phyloP scores from a whole-genome alignment of 1,140 invertebrate genomes.

The Bombus confusus region DNA sequence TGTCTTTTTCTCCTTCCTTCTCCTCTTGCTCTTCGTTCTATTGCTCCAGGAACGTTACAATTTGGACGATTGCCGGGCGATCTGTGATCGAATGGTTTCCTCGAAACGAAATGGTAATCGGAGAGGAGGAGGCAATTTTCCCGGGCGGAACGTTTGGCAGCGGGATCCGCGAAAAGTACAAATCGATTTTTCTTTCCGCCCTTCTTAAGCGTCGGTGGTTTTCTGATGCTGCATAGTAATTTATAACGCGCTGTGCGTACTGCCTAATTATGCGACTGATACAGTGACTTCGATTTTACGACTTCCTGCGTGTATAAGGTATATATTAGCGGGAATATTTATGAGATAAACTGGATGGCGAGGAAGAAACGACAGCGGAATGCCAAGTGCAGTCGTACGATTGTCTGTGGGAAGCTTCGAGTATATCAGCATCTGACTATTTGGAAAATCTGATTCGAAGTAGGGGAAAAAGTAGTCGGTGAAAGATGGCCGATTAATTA shows the following conservation, averaged over 20 bases:
- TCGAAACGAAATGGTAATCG: background rate
- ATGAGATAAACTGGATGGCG: background rate
- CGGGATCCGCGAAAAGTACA: too few relatives aligned
- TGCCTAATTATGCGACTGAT: background rate
- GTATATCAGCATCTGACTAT: background rate
- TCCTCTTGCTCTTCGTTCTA: background rate
- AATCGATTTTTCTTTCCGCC: too few relatives aligned
- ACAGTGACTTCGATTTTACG: background rate
- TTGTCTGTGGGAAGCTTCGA: background rate
- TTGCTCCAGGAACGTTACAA: background rate
- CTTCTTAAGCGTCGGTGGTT: too few relatives aligned
- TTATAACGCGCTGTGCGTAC: background rate
- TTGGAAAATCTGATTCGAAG: background rate
- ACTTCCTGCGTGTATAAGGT: background rate
- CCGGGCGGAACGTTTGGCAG: too few relatives aligned
- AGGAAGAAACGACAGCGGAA: background rate
- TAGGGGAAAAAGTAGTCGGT: too few relatives aligned
- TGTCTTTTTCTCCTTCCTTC: too few relatives aligned
- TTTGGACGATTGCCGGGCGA: background rate
- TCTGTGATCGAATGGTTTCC: background rate
- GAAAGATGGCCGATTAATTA: too few relatives aligned
- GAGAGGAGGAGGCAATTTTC: background rate
- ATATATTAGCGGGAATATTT: background rate
- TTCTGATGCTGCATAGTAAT: background rate
- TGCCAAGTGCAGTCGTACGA: background rate